Conservation (phyloP, 2,113 vertebrate species). For the Copsychus sechellarum region DNA sequence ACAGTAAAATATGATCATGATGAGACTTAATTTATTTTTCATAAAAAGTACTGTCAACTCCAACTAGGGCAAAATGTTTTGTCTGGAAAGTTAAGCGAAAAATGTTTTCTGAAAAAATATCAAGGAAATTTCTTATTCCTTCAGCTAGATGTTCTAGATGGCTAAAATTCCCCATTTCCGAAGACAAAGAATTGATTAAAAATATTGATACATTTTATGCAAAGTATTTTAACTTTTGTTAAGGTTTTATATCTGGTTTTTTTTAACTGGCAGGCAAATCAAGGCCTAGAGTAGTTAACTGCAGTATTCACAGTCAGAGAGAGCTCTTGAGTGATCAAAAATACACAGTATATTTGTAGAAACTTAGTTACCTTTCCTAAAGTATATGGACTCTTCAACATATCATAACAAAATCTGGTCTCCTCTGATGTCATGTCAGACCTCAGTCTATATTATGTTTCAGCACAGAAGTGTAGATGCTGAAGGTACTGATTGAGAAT, state of each 20-base stretch:
- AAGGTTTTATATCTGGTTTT: not conserved
- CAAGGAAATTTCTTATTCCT: not conserved
- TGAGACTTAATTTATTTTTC: slow-evolving; percentile 24
- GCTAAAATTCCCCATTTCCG: not conserved
- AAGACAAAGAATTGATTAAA: not conserved
- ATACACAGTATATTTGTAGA: not conserved
- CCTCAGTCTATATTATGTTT: not conserved
- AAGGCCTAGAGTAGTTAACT: not conserved
- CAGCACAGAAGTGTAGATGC: not conserved
- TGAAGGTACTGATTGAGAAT: not conserved
- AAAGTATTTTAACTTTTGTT: not conserved
- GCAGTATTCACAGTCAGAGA: not conserved
- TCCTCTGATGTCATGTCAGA: not conserved
- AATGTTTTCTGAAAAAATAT: fast-evolving
- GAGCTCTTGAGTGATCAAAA: not conserved
- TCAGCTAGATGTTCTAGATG: not conserved
- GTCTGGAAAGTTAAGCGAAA: not conserved
- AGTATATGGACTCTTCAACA: not conserved
- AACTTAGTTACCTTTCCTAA: not conserved
- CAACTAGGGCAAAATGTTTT: not conserved
- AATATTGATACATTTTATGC: not conserved
- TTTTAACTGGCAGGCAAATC: not conserved
- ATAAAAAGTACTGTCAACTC: not conserved
- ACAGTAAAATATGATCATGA: not conserved
- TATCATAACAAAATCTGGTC: not conserved